Evolutionary conservation across 2,113 vertebrate species (phyloP).

Genomic region (Gnathonemus longibarbis): DNA sequence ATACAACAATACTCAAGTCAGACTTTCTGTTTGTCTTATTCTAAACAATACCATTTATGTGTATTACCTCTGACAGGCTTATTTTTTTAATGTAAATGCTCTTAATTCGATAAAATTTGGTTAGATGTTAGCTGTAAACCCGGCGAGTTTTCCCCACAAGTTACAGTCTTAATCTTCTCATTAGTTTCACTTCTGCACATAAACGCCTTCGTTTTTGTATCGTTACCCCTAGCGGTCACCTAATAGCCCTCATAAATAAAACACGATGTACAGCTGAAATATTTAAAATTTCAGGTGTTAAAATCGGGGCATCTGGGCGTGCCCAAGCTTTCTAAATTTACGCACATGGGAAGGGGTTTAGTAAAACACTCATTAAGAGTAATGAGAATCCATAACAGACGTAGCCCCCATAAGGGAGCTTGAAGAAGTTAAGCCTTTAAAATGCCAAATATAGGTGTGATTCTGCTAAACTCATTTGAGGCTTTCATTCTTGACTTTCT

Average conservation of each 20-base stretch:
- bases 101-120: background rate
- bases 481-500: background rate
- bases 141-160: background rate
- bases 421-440: background rate
- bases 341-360: background rate
- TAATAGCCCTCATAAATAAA: conserved; percentile 15
- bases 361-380: background rate
- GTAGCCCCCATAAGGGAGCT: background rate
- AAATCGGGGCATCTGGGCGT: background rate
- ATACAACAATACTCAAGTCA: background rate
- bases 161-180: background rate
- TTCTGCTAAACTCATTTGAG: background rate
- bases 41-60: background rate
- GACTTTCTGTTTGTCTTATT: background rate
- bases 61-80: background rate
- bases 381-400: background rate
- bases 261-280: background rate
- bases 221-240: background rate
- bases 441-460: background rate
- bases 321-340: too few species aligned
- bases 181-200: background rate
- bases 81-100: background rate
- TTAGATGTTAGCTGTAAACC: background rate
- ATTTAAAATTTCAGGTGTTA: conserved; percentile 5
- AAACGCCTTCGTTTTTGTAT: background rate